Percentiles rank a stretch among this genome's conserved stretches.
phyloP scores from a whole-genome alignment of 1,140 invertebrate species.

The Matsumurasca onukii region DNA sequence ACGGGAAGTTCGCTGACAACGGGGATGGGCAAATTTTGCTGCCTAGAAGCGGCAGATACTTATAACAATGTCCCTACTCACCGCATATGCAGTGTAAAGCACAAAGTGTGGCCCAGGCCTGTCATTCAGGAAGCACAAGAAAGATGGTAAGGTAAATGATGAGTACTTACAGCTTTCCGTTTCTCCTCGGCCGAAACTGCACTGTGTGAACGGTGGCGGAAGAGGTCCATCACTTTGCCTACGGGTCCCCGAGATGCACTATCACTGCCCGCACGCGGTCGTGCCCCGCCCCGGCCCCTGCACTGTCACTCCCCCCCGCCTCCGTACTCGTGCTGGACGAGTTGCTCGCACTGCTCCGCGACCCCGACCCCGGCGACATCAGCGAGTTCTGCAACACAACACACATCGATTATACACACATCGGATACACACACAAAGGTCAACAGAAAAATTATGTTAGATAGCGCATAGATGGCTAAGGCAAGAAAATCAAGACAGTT shows the following conservation, averaged over 20 bases:
- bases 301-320: conserved; percentile 30
- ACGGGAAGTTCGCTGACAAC: too few relatives aligned
- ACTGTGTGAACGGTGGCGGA: conserved; percentile 75
- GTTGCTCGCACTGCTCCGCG: conserved; percentile 36
- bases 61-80: too few relatives aligned
- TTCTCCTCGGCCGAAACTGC: conserved; percentile 68
- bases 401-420: background rate
- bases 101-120: too few relatives aligned
- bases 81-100: too few relatives aligned
- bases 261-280: conserved; percentile 55
- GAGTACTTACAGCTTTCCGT: conserved; percentile 68
- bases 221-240: conserved; percentile 88
- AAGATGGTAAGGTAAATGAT: too few relatives aligned
- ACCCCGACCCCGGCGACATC: conserved; percentile 44
- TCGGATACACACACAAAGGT: too few relatives aligned
- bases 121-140: conserved; percentile 19
- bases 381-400: conserved; percentile 47
- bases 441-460: too few relatives aligned
- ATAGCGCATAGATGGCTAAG: too few relatives aligned
- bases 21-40: too few relatives aligned
- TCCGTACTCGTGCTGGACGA: conserved; percentile 36
- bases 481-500: too few relatives aligned
- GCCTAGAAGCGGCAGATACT: too few relatives aligned
- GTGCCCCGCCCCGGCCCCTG: conserved; percentile 43
- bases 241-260: conserved; percentile 61